These are phyloP conservation scores for Hydrophis major DNA, from an alignment of 2,797 vertebrate species.

Conservation along the genomic window DNA sequence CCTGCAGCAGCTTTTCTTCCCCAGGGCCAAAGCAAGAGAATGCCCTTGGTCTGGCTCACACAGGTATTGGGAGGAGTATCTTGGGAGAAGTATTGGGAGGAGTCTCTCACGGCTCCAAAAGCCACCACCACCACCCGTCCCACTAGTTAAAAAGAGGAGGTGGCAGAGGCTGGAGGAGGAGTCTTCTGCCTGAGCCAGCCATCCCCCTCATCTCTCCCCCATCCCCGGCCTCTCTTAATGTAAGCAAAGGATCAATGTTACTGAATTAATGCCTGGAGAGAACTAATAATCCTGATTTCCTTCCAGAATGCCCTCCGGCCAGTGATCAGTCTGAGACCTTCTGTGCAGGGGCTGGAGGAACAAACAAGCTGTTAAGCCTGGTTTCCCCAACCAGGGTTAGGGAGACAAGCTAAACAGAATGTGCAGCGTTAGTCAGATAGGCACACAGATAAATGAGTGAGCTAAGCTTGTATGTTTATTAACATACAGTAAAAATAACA, in stretches of 20 bases:
- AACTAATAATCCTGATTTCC: slow-evolving; percentile 54
- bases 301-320: slow-evolving; percentile 55
- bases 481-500: too few relatives aligned
- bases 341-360: slow-evolving; percentile 28
- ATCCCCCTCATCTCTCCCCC: background rate
- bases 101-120: background rate
- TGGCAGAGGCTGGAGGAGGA: background rate
- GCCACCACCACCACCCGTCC: background rate
- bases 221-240: background rate
- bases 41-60: background rate
- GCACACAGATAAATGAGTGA: too few relatives aligned
- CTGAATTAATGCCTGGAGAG: slow-evolving; percentile 61
- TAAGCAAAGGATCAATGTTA: slow-evolving; percentile 51
- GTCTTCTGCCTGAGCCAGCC: background rate
- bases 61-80: background rate
- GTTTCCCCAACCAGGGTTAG: too few relatives aligned
- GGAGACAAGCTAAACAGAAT: too few relatives aligned
- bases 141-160: background rate
- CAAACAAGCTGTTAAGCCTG: slow-evolving; percentile 31
- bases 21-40: background rate
- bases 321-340: slow-evolving; percentile 58
- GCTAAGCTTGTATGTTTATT: too few relatives aligned
- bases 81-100: background rate
- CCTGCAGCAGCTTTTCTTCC: background rate
- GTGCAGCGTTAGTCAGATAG: too few relatives aligned